phyloP scores from a whole-genome alignment of 1,140 invertebrate species.

The Uloborus diversus region DNA sequence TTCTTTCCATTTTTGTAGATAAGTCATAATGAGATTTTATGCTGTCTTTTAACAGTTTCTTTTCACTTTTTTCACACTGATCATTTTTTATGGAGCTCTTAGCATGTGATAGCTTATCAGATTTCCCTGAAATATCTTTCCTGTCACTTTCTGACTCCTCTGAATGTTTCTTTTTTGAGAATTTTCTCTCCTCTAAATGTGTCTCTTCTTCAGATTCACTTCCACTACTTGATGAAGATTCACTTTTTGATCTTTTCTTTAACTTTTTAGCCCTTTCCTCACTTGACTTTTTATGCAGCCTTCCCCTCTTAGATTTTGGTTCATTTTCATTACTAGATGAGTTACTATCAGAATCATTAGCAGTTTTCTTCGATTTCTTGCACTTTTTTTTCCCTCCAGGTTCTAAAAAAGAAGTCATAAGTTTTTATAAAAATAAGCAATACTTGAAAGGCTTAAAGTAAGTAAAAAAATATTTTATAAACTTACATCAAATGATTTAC shows the following conservation, averaged over 20 bases:
- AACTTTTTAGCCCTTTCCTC: not conserved
- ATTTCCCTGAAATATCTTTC: not conserved
- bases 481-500: too few species aligned
- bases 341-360: not conserved
- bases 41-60: too few species aligned
- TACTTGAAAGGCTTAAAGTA: too few species aligned
- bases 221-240: not conserved
- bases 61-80: too few species aligned
- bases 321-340: constrained; percentile 26
- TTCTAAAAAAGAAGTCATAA: not conserved
- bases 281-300: not conserved
- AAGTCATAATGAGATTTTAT: too few species aligned
- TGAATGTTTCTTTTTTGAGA: not conserved
- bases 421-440: too few species aligned
- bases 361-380: not conserved
- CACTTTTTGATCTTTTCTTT: not conserved
- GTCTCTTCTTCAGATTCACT: not conserved
- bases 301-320: not conserved
- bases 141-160: not conserved
- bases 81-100: too few species aligned
- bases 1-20: too few species aligned
- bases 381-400: not conserved
- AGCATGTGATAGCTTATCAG: not conserved
- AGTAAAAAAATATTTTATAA: too few species aligned
- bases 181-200: not conserved